phyloP scores from a whole-genome alignment of 2,888 invertebrate genomes.

The Synanthedon myopaeformis region DNA sequence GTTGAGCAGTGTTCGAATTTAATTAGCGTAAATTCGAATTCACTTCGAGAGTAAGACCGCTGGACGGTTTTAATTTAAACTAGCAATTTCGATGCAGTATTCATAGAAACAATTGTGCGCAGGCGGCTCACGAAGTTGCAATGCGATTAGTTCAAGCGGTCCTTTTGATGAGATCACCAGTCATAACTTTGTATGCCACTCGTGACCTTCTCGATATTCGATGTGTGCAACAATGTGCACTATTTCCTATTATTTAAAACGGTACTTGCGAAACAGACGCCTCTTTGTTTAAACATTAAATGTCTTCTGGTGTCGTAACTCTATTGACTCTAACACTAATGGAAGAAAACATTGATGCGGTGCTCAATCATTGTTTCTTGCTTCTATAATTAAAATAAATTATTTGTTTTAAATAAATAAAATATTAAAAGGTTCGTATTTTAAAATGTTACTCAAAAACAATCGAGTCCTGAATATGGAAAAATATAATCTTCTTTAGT shows the following conservation, averaged over 20 bases:
- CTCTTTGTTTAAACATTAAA: conserved; percentile 49
- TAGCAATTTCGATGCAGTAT: conserved; percentile 65
- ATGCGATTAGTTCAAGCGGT: conserved; percentile 65
- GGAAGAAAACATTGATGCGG: no score
- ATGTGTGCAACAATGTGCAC: conserved; percentile 56
- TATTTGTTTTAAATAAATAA: no score
- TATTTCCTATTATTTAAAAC: conserved; percentile 63
- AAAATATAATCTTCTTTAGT: no score
- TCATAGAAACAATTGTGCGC: conserved; percentile 71
- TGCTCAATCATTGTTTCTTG: no score
- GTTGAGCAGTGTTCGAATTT: neutral
- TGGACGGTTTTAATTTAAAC: conserved; percentile 25
- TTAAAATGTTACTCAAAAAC: no score
- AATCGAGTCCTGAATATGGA: no score
- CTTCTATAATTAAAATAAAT: no score
- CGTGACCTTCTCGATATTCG: conserved; percentile 58
- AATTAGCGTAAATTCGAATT: conserved; percentile 3
- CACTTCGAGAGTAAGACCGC: conserved; percentile 9
- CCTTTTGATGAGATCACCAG: conserved; percentile 67
- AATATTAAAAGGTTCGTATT: no score
- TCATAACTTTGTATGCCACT: conserved; percentile 60
- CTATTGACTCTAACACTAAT: conserved; percentile 1
- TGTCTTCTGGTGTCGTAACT: conserved; percentile 32
- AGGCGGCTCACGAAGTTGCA: conserved; percentile 66
- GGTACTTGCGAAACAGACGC: conserved; percentile 58